These are phyloP conservation scores for Neodiprion lecontei DNA, from an alignment of 1,140 invertebrate species.

Conservation along the genomic window DNA sequence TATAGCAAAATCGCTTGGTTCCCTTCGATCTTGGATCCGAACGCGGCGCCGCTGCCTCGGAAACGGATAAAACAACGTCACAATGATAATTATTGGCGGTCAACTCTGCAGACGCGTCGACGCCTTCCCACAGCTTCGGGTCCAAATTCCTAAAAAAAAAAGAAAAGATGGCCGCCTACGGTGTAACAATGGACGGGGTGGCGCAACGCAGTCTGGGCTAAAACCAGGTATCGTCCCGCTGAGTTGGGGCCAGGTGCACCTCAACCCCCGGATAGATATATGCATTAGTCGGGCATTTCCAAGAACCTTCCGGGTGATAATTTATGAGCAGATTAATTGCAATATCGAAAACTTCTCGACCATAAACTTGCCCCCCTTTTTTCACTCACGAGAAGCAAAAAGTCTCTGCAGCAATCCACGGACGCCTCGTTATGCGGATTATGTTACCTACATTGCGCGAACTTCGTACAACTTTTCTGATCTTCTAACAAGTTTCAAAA, in stretches of 20 bases:
- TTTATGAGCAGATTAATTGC: constrained; percentile 61
- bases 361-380: background rate
- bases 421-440: too few species aligned
- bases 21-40: too few species aligned
- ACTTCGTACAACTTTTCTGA: too few species aligned
- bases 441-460: too few species aligned
- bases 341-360: constrained; percentile 43
- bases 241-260: constrained; percentile 53
- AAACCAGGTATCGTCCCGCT: constrained; percentile 40
- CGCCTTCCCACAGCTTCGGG: background rate
- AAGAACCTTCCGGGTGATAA: constrained; percentile 49
- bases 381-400: background rate
- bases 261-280: constrained; percentile 43
- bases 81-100: background rate
- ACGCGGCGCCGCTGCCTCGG: too few species aligned
- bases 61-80: too few species aligned
- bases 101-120: background rate
- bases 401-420: too few species aligned
- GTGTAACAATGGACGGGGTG: constrained; percentile 19
- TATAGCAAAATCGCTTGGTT: too few species aligned
- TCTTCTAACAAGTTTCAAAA: too few species aligned
- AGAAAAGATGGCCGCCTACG: background rate
- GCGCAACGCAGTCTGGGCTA: constrained; percentile 50
- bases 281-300: constrained; percentile 54
- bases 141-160: background rate